Evolutionary conservation across 2,888 invertebrate genomes (phyloP), one percentile per base, ranked within the genome.

Genomic region (Falcaria lacertinaria): DNA sequence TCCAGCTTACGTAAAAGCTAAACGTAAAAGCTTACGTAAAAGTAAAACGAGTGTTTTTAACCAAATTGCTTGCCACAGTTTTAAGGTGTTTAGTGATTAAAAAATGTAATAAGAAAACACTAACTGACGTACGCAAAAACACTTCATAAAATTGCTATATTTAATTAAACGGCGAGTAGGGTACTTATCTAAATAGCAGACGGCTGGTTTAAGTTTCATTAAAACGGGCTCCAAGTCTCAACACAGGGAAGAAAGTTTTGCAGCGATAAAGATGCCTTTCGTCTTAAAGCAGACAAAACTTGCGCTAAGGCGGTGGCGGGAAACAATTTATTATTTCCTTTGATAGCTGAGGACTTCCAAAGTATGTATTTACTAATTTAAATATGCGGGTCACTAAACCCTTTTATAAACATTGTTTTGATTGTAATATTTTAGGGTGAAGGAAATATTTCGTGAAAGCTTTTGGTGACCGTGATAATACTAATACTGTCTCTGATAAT

Each of bases 251-350:
- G 78, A 84, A 85, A 85, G 75, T 86, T 84, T 69, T 68, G 55
- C 66, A 66, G 66, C 76, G 83, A 86, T 85, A 86, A 85, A 82
- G 83, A 80, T 80, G 79, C 74, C 79, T 78, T 80, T 75, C 74
- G 74, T 72, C 74, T 76, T 71, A 68, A 72, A 65, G 66, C 70
- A 69, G 73, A 69, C 72, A 63, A 69, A 80, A 80, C 69, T 79
- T 75, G 66, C 62, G 68, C 70, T 64, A 54, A 68, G 66, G 57
- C 52, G 51, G 56, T 69, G 73, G 73, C 60, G 65, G 63, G 68
- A 73, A 80, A 79, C 77, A 80, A 77, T 77, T 61, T 72, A 74
- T 75, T 78, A 73, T 73, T 74, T 68, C 67, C 73, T 74, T 74
- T 73, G 70, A 74, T 74, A 70, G 69, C 62, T 46, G 58, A 57